Conservation (phyloP, 2,797 vertebrate genomes). For the Cuniculus paca region DNA sequence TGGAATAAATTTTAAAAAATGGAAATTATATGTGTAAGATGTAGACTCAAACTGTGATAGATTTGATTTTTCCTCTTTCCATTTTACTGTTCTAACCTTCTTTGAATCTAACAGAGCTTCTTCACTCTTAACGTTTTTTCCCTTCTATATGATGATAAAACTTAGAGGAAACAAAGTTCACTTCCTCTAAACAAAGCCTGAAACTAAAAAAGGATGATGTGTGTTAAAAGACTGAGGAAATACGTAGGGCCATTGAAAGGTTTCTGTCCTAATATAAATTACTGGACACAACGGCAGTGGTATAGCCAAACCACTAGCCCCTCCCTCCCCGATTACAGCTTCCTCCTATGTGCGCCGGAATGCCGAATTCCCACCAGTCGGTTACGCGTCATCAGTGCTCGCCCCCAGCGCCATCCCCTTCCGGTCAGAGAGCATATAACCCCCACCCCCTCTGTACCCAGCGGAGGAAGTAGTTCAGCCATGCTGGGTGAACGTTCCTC, state of each 20-base stretch:
- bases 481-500: too few relatives aligned
- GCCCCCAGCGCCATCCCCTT: too few relatives aligned
- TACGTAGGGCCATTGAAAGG: background rate
- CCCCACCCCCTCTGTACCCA: too few relatives aligned
- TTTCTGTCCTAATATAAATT: too few relatives aligned
- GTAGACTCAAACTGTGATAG: background rate
- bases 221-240: background rate
- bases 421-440: too few relatives aligned
- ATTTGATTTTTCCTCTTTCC: background rate
- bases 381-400: too few relatives aligned
- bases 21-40: background rate
- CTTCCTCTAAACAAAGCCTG: background rate
- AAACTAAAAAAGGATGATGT: background rate
- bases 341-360: too few relatives aligned
- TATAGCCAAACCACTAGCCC: too few relatives aligned
- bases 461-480: too few relatives aligned
- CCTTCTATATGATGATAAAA: background rate
- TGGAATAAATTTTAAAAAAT: background rate
- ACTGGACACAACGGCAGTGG: too few relatives aligned
- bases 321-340: too few relatives aligned
- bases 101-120: background rate
- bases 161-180: conserved; percentile 40
- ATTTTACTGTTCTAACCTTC: background rate
- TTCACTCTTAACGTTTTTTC: background rate
- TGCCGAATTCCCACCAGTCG: too few relatives aligned